Conservation (phyloP, 1,140 invertebrate genomes). For the Pantala flavescens region DNA sequence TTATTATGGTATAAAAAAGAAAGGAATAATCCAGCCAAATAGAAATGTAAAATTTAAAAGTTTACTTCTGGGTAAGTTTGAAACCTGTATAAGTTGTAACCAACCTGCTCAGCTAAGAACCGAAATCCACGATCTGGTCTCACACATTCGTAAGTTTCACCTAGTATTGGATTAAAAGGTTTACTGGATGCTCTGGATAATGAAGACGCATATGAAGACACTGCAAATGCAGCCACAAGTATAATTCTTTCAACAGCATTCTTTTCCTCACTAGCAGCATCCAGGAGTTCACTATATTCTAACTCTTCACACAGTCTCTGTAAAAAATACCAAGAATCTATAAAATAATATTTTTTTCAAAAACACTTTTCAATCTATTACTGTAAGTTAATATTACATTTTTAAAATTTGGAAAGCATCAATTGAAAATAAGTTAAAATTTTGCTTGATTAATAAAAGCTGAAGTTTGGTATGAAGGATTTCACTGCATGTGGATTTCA, state of each 20-base stretch:
- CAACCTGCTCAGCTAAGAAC: constrained; percentile 58
- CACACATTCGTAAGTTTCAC: constrained; percentile 76
- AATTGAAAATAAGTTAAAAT: no score
- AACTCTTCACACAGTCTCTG: constrained; percentile 72
- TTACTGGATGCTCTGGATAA: constrained; percentile 71
- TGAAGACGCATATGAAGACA: constrained; percentile 61
- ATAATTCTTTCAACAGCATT: constrained; percentile 62
- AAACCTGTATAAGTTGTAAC: no score
- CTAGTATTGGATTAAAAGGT: constrained; percentile 78
- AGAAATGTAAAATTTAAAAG: no score
- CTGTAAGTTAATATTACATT: background rate
- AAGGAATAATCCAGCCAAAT: no score
- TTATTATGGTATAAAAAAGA: no score
- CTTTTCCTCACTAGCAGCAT: constrained; percentile 51
- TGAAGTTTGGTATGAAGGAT: no score
- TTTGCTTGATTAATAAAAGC: no score
- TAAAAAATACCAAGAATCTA: constrained; percentile 22
- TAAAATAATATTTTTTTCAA: no score
- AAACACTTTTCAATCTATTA: no score
- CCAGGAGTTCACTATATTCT: constrained; percentile 70
- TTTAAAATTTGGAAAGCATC: background rate
- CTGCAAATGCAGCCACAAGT: constrained; percentile 70
- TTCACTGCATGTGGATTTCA: no score
- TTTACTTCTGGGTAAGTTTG: no score
- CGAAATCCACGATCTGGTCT: constrained; percentile 65